A percentile compares a stretch with the other conserved stretches of the same genome.
Evolutionary conservation across 2,113 vertebrate genomes (phyloP).

Genomic region (Channa argus): DNA sequence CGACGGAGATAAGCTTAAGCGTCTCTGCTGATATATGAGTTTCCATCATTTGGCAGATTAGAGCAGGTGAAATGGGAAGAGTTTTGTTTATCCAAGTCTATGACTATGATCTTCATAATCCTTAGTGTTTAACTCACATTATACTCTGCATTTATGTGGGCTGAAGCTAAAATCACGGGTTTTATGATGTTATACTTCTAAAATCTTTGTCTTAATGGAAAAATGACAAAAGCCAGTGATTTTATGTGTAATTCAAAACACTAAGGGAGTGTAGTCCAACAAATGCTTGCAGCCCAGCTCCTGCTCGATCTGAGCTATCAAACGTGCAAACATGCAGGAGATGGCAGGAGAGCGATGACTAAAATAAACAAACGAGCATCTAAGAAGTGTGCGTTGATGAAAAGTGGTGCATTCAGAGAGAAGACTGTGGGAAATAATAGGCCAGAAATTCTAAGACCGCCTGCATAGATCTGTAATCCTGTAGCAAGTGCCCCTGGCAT

Average conservation of each 20-base stretch:
- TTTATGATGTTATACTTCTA: not conserved
- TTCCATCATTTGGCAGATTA: not conserved
- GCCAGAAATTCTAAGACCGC: not conserved
- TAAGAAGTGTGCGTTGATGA: not conserved
- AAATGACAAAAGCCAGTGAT: not conserved
- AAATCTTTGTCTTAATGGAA: slow-evolving; percentile 2
- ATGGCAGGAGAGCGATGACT: slow-evolving; percentile 4
- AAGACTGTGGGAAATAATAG: not conserved
- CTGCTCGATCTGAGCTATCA: slow-evolving; percentile 34
- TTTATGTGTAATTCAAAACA: slow-evolving; percentile 9
- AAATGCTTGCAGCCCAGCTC: slow-evolving; percentile 26
- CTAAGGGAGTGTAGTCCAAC: slow-evolving; percentile 13
- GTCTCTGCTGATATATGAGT: slow-evolving; percentile 6
- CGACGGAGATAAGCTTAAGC: not conserved
- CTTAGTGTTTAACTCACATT: too few relatives aligned
- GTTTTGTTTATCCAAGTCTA: not conserved
- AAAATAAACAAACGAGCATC: slow-evolving; percentile 27
- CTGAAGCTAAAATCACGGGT: not conserved
- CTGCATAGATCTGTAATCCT: slow-evolving; percentile 25
- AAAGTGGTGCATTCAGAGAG: slow-evolving; percentile 3
- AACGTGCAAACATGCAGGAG: slow-evolving; percentile 33
- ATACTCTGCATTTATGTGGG: not conserved
- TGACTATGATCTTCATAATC: not conserved
- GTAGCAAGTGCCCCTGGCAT: slow-evolving; percentile 19
- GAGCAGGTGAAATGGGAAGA: not conserved